Percentiles rank a stretch among this genome's conserved stretches.
Conservation (phyloP, 2,888 invertebrate genomes). For the Trachelus tabidus region DNA sequence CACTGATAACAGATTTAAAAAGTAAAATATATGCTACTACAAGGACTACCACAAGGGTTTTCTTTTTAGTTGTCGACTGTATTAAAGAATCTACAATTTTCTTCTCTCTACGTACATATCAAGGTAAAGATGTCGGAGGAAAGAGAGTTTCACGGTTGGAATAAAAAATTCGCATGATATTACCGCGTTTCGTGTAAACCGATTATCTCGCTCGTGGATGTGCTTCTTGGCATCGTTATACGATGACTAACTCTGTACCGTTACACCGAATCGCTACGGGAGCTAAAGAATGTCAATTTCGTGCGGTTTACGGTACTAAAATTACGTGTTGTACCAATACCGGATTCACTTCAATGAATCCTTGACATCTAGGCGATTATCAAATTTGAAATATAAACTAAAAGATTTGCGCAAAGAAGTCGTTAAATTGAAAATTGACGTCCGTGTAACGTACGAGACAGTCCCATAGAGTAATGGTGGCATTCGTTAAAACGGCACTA, state of each 20-base stretch:
- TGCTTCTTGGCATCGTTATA: slow-evolving; percentile 18
- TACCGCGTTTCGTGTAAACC: not conserved
- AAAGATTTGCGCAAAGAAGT: not conserved
- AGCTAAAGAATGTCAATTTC: slow-evolving; percentile 61
- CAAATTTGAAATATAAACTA: not conserved
- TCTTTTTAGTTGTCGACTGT: not conserved
- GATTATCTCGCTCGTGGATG: not conserved
- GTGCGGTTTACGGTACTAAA: slow-evolving; percentile 61
- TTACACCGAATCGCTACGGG: slow-evolving; percentile 58
- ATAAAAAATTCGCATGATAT: not conserved
- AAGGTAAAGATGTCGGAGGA: not conserved
- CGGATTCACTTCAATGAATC: not conserved
- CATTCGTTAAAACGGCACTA: not conserved
- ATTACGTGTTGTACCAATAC: slow-evolving; percentile 43
- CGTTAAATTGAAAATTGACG: not conserved
- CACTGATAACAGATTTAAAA: not conserved
- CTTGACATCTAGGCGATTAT: not conserved
- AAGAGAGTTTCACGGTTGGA: not conserved
- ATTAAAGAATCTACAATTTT: not conserved
- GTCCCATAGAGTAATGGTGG: not conserved
- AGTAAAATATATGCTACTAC: not conserved
- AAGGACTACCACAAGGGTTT: not conserved
- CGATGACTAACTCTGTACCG: slow-evolving; percentile 63
- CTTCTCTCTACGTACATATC: not conserved
- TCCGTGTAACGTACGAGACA: not conserved